Evolutionary conservation across 2,113 vertebrate species (phyloP).

Genomic region (Halcyon senegalensis): DNA sequence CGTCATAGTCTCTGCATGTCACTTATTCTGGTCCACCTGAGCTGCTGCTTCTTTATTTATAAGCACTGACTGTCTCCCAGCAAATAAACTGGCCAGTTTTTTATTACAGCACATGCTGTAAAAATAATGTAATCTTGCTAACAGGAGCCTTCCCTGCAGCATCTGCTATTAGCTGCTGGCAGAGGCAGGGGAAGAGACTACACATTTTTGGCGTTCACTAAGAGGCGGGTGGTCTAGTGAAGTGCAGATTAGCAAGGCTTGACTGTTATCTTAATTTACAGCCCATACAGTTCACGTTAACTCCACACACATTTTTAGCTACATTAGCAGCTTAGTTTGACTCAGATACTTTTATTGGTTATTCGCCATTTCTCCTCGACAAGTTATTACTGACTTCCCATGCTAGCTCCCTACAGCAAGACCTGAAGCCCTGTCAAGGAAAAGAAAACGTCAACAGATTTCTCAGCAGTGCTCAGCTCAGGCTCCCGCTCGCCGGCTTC

Average conservation of each 20-base stretch:
- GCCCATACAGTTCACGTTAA: conserved; percentile 21
- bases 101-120: not conserved
- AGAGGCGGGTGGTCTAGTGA: not conserved
- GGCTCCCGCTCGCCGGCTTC: not conserved
- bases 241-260: conserved; percentile 6
- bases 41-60: not conserved
- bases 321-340: conserved; percentile 43
- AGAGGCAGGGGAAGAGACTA: not conserved
- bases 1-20: rapidly evolving
- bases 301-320: conserved; percentile 36
- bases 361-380: conserved; percentile 41
- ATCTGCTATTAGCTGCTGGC: conserved; percentile 1
- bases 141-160: not conserved
- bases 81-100: not conserved
- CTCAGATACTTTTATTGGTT: conserved; percentile 28
- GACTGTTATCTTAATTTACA: conserved; percentile 57
- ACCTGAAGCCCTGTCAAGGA: conserved; percentile 52
- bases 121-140: not conserved
- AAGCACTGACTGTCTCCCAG: not conserved
- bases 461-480: conserved; percentile 20
- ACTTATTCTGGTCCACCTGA: not conserved
- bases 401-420: conserved; percentile 50
- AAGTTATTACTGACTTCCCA: conserved; percentile 58
- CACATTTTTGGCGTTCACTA: not conserved
- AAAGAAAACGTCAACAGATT: conserved; percentile 46